phyloP scores from a whole-genome alignment of 2,113 vertebrate genomes.

The Glareola pratincola region DNA sequence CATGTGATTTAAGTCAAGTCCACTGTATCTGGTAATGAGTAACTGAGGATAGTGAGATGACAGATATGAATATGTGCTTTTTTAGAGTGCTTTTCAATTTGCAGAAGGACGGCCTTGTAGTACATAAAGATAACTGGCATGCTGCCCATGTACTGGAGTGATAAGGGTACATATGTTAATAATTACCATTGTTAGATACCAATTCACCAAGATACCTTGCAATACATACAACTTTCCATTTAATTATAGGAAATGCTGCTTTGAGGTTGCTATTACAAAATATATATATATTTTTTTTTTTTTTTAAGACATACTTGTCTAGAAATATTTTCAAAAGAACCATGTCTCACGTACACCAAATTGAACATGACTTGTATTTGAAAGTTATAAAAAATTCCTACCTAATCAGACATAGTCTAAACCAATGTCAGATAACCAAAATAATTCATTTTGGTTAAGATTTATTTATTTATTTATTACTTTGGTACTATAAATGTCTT shows the following conservation, averaged over 20 bases:
- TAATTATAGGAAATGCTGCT: neutral
- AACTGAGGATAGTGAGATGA: neutral
- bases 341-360: accelerated
- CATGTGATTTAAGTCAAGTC: neutral
- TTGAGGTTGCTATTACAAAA: neutral
- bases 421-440: neutral
- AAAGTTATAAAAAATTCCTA: neutral
- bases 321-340: neutral
- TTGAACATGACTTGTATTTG: neutral
- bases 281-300: neutral
- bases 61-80: neutral
- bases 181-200: neutral
- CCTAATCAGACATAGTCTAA: neutral
- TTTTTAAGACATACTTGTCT: neutral
- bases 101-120: neutral
- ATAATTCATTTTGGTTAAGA: neutral
- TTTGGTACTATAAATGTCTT: neutral
- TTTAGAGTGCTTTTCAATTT: neutral
- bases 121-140: neutral
- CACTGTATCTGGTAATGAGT: neutral
- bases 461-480: neutral
- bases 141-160: neutral
- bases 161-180: neutral
- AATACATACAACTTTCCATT: neutral
- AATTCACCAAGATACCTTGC: neutral